Evolutionary conservation across 64 coral and sea anemone species (phyloP), one percentile per base, ranked within the genome.

Genomic region (Cladopsammia gracilis): DNA sequence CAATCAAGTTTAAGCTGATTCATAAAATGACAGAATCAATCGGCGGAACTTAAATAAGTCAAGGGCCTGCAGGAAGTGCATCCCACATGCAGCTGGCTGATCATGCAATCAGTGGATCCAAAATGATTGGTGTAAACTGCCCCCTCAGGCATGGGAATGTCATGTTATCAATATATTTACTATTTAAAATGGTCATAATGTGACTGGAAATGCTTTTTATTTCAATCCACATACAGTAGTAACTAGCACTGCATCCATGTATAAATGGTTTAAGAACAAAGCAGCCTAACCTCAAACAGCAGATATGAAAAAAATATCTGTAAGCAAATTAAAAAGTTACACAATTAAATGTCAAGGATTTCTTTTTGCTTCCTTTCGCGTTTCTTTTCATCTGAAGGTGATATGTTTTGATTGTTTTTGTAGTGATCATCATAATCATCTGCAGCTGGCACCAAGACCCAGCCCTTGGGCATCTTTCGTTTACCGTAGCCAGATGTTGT

Each of bases 341-440:
- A 62, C 60, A 62, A 62, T 62, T 62, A 62, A 62, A 62, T 62
- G 60, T 62, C 60, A 62, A 62, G 60, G 60, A 62, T 62, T 62
- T 62, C 60, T 62, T 20, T 62, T 62, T 62, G 60, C 60, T 62
- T 62, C 60, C 60, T 62, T 62, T 62, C 7, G 60, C 60, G 16
- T 62, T 62, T 62, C 60, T 62, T 62, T 62, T 62, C 60, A 62
- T 62, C 1, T 62, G 16, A 6, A 62, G 60, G 60, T 62, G 60
- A 12, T 62, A 6, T 62, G 60, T 62, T 62, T 57, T 62, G 60
- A 62, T 62, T 62, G 60, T 62, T 62, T 62, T 62, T 62, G 60
- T 62, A 62, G 60, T 62, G 60, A 62, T 62, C 60, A 62, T 62
- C 60, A 62, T 20, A 62, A 62, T 62, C 60, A 62, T 20, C 60